Evolutionary conservation across 2,888 invertebrate species (phyloP).

Genomic region (Meganola albula): DNA sequence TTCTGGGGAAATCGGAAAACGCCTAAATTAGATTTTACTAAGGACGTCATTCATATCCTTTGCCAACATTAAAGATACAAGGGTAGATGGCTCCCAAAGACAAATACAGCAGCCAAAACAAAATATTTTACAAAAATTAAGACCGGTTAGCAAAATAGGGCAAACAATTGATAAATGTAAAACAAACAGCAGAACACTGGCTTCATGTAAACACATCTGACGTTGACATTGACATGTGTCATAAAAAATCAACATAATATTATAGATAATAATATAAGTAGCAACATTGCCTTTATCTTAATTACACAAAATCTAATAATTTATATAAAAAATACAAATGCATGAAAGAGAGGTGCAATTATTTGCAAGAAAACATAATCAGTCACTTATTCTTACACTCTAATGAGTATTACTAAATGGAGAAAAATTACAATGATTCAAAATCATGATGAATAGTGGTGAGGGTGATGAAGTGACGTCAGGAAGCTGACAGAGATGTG

Average conservation of each 20-base stretch:
- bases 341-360: slow-evolving; percentile 57
- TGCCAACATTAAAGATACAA: no score
- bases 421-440: slow-evolving; percentile 31
- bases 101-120: no score
- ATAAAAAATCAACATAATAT: slow-evolving; percentile 26
- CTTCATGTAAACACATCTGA: no score
- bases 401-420: slow-evolving; percentile 74
- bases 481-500: slow-evolving; percentile 40
- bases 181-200: no score
- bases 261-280: slow-evolving; percentile 29
- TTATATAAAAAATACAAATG: slow-evolving; percentile 62
- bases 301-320: slow-evolving; percentile 46
- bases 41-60: no score
- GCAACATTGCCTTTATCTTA: slow-evolving; percentile 29
- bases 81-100: no score
- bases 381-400: slow-evolving; percentile 54
- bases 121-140: no score
- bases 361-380: slow-evolving; percentile 45
- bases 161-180: no score
- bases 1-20: no score
- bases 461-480: slow-evolving; percentile 14
- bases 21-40: no score
- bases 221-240: slow-evolving; percentile 16
- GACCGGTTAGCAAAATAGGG: no score
- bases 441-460: slow-evolving; percentile 22